phyloP scores from a whole-genome alignment of 1,140 invertebrate genomes.

The Drosophila simulans region DNA sequence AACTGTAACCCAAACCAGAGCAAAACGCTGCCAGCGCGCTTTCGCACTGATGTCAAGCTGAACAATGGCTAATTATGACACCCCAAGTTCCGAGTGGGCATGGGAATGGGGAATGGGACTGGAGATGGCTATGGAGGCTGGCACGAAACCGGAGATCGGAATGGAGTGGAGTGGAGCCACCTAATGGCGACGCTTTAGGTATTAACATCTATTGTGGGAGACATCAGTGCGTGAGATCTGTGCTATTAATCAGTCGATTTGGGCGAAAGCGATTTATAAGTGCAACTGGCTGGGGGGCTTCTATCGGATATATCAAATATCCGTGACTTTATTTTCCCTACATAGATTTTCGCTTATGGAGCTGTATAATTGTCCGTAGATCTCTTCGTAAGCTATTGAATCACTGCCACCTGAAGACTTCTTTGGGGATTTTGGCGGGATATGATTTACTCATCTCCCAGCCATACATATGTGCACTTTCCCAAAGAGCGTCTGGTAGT shows the following conservation, averaged over 20 bases:
- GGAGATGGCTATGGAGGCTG: neutral
- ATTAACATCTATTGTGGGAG: slow-evolving; percentile 4
- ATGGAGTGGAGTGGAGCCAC: neutral
- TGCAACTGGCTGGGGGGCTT: neutral
- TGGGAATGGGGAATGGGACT: no score
- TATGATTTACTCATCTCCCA: no score
- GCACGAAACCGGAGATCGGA: slow-evolving; percentile 9
- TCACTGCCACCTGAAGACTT: no score
- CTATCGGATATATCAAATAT: neutral
- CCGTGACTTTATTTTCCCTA: no score
- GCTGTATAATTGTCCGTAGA: no score
- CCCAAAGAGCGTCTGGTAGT: neutral
- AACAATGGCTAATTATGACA: slow-evolving; percentile 45
- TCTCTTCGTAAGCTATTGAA: no score
- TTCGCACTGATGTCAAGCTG: slow-evolving; percentile 1
- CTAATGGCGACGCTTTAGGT: slow-evolving; percentile 13
- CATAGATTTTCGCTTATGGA: no score
- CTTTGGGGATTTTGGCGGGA: no score
- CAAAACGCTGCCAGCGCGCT: neutral
- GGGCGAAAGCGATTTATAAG: slow-evolving; percentile 4
- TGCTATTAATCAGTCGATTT: slow-evolving; percentile 22
- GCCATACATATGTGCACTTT: neutral
- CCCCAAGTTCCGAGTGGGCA: neutral
- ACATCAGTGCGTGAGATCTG: neutral
- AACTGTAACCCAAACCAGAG: slow-evolving; percentile 23